Base-by-base conservation (phyloP, 1,140 invertebrate species). In the Brachionus koreanus region DNA sequence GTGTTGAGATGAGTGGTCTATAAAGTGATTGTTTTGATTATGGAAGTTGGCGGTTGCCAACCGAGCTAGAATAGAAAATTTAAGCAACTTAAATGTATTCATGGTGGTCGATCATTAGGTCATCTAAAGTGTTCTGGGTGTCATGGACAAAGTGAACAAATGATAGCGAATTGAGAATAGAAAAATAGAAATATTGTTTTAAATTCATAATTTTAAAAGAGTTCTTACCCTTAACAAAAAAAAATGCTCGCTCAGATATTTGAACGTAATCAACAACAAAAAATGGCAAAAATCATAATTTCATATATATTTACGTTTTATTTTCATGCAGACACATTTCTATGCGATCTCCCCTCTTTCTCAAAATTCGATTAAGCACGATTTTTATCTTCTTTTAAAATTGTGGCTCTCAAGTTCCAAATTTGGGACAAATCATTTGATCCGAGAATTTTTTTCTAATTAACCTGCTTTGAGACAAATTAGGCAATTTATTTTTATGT, bases 271-370 rank as follows among this genome's bases (percentile, higher is more conserved):
- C 65, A 69, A 69, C 65, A 69, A 69, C 65, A 69, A 69, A 69
- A 67, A 69, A 69, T 69, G 65, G 65, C 65, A 69, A 69, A 69
- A 69, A 69, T 69, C 65, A 69, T 69, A 69, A 69, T 69, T 69
- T 69, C 65, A 69, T 69, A 43, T 65, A n/a, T 69, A 69, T 69
- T 69, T 69, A 69, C 65, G 65, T 69, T 69, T 69, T 69, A 69
- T 69, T 69, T 69, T 37, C 33, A 39, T 69, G 29, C 65, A 69
- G 65, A 69, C 65, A 69, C 65, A 69, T 69, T 69, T 69, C 29
- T 69, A 37, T 69, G 65, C 65, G 37, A 69, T 69, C 65, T 69
- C 65, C 33, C 65, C 35, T 39, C 37, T 39, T 65, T 29, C 19
- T 57, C 49, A 19, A 57, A 57, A 57, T 57, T 57, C 49, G 49